phyloP scores from a whole-genome alignment of 2,888 invertebrate species.

The Nomada lathburiana region DNA sequence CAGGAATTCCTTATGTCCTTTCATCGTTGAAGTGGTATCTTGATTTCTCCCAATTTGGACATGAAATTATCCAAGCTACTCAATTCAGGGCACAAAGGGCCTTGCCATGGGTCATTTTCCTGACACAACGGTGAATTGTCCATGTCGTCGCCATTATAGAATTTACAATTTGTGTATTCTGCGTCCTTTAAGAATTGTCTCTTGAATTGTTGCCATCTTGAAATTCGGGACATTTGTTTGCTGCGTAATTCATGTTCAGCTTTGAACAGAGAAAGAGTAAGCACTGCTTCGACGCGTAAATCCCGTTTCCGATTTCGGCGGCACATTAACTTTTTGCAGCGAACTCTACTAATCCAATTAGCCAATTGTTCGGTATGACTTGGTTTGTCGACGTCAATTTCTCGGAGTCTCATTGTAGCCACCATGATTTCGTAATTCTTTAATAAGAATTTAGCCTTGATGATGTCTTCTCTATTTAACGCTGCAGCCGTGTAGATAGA shows the following conservation, averaged over 20 bases:
- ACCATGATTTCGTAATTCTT: slow-evolving; percentile 62
- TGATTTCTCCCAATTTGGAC: slow-evolving; percentile 87
- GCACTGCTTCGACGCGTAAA: slow-evolving; percentile 88
- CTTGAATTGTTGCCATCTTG: slow-evolving; percentile 86
- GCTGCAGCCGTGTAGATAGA: background rate
- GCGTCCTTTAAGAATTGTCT: slow-evolving; percentile 61
- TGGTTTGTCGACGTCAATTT: slow-evolving; percentile 70
- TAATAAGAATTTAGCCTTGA: too few relatives aligned
- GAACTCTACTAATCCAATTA: slow-evolving; percentile 88
- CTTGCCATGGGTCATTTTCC: slow-evolving; percentile 70
- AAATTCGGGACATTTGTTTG: slow-evolving; percentile 88
- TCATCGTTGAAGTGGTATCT: slow-evolving; percentile 84
- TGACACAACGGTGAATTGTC: slow-evolving; percentile 26
- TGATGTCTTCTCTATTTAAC: background rate
- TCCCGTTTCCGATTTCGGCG: slow-evolving; percentile 87
- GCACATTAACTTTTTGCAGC: slow-evolving; percentile 87
- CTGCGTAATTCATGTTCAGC: slow-evolving; percentile 87
- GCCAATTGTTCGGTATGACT: slow-evolving; percentile 75
- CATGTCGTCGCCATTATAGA: slow-evolving; percentile 26
- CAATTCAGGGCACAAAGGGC: slow-evolving; percentile 85
- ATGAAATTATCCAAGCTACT: slow-evolving; percentile 89
- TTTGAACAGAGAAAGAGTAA: slow-evolving; percentile 86
- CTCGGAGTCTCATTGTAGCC: slow-evolving; percentile 63
- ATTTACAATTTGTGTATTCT: slow-evolving; percentile 46
- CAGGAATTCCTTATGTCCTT: background rate